Evolutionary conservation across 2,888 invertebrate species (phyloP).

Genomic region (Habroteleia sp.): DNA sequence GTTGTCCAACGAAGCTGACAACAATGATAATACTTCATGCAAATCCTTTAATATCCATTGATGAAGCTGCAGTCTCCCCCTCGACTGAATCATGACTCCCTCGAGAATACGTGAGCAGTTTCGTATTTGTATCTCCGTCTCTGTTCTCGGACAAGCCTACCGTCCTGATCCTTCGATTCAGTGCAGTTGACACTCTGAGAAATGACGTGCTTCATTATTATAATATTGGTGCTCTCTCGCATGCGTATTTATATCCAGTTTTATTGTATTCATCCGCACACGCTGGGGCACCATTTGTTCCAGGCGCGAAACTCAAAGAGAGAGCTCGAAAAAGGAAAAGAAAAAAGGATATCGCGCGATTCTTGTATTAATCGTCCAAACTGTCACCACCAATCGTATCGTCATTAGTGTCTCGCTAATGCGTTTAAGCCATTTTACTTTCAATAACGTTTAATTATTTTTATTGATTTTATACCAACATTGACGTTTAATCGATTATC

Average conservation of each 20-base stretch:
- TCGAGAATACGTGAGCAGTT: constrained; percentile 44
- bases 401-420: constrained; percentile 60
- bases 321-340: constrained; percentile 57
- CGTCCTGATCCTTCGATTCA: constrained; percentile 74
- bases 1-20: constrained; percentile 69
- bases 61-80: constrained; percentile 75
- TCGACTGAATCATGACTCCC: constrained; percentile 73
- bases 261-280: constrained; percentile 74
- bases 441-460: constrained; percentile 58
- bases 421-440: constrained; percentile 57
- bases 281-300: constrained; percentile 73
- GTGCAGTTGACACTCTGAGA: constrained; percentile 81
- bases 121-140: constrained; percentile 61
- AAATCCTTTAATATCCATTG: constrained; percentile 81
- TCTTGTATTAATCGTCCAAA: constrained; percentile 64
- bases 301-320: constrained; percentile 67
- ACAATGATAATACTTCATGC: constrained; percentile 79
- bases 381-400: constrained; percentile 65
- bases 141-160: constrained; percentile 72
- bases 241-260: constrained; percentile 65
- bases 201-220: constrained; percentile 79
- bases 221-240: constrained; percentile 70
- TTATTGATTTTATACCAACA: constrained; percentile 47
- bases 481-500: constrained; percentile 59
- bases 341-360: constrained; percentile 59